These are phyloP conservation scores for Malurus alboscapulatus DNA, from an alignment of 2,113 vertebrate genomes.

Conservation along the genomic window DNA sequence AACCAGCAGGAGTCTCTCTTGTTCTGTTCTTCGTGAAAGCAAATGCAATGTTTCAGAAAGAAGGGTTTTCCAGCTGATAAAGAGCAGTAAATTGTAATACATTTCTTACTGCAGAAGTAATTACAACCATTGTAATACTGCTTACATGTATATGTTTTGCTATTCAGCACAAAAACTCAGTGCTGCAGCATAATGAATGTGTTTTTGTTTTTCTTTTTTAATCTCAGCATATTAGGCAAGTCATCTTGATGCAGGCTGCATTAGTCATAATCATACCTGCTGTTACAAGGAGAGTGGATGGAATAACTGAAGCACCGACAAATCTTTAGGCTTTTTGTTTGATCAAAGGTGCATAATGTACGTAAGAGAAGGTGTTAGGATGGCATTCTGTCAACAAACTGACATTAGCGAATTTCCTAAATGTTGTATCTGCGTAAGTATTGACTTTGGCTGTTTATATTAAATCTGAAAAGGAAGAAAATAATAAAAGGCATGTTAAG, in stretches of 20 bases:
- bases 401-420: background rate
- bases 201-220: conserved; percentile 20
- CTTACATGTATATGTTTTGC: conserved; percentile 22
- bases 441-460: background rate
- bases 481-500: background rate
- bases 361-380: background rate
- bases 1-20: conserved; percentile 63
- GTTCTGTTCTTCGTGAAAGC: conserved; percentile 12
- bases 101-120: conserved; percentile 46
- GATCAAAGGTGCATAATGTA: background rate
- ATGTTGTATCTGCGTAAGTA: background rate
- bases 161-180: conserved; percentile 29
- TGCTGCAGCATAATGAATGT: conserved; percentile 14
- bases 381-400: background rate
- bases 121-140: conserved; percentile 20
- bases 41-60: background rate
- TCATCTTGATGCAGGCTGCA: background rate
- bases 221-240: conserved; percentile 38
- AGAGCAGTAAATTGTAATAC: background rate
- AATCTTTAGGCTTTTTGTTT: background rate
- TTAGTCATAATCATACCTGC: conserved; percentile 37
- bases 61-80: background rate
- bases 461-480: background rate
- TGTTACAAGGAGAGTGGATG: background rate
- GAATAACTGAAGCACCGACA: background rate